phyloP scores from a whole-genome alignment of 2,888 invertebrate genomes.

The Leucophora obtusa region DNA sequence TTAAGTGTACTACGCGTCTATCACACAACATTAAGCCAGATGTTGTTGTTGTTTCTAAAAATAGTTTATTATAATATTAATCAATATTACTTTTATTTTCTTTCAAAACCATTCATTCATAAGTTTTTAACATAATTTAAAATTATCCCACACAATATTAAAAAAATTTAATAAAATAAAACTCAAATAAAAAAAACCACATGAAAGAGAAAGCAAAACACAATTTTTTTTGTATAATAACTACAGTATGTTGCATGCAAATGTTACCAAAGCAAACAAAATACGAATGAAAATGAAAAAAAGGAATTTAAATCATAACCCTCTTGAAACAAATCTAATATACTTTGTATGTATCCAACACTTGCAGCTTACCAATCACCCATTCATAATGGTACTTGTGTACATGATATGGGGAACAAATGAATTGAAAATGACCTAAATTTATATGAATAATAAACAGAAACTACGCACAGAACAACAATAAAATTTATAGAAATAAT shows the following conservation, averaged over 20 bases:
- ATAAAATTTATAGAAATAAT: constrained; percentile 26
- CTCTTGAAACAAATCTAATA: background rate
- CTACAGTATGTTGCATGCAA: constrained; percentile 17
- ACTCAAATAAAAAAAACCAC: constrained; percentile 39
- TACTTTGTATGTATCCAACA: background rate
- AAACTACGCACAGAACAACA: constrained; percentile 25
- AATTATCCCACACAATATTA: constrained; percentile 17
- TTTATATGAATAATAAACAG: constrained; percentile 30
- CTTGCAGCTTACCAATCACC: background rate
- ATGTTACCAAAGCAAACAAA: constrained; percentile 28
- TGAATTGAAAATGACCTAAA: constrained; percentile 58
- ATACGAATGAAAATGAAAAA: constrained; percentile 10
- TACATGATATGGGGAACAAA: constrained; percentile 21
- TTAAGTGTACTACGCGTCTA: no score
- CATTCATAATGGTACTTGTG: background rate
- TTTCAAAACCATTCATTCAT: background rate
- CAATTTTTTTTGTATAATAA: no score
- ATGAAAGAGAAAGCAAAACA: constrained; percentile 52
- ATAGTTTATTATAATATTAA: background rate
- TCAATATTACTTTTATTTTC: background rate
- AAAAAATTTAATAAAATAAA: constrained; percentile 22
- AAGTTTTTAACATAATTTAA: constrained; percentile 10
- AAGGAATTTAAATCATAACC: constrained; percentile 9
- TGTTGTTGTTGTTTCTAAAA: background rate
- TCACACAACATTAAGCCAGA: no score